Base-by-base conservation (phyloP, 1,140 invertebrate species). In the Drosophila kurseongensis region DNA sequence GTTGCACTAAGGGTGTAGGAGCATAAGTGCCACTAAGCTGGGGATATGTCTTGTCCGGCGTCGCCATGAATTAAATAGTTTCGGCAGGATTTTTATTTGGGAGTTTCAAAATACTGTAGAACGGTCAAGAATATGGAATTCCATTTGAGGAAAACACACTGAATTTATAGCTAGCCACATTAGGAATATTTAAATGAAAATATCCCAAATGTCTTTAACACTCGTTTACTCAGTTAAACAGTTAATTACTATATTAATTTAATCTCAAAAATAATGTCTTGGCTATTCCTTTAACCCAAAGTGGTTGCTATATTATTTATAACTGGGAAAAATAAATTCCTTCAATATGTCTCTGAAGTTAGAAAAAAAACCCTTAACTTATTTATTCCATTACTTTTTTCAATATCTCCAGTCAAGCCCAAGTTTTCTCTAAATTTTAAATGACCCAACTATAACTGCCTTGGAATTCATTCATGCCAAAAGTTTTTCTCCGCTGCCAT, bases 11-110 rank as follows among this genome's bases (percentile, higher is more conserved):
- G 75, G 63, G 61, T 63, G 61, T 51, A 51, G 16, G 18, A 60
- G 36, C 74, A 59, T 88, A 75, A 84, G 74, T 76, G 74, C 54
- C 69, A 84, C 48, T 89, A 89, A 80, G 79, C 84, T 68, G 67
- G 52, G n/a, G n/a, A 51, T 71, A 47, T 45, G 58, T 50, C 71
- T 38, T 66, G 10, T 3, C 16, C 27, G 14, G 41, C 2, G 12
- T 16, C 0, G 52, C 29, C 54, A 58, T 42, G 44, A 57, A 50
- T 71, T 69, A 42, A 71, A 36, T 48, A 71, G 42, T 71, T 50
- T 8, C 18, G 6, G 18, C 1, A 0, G 23, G 40, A 55, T 63
- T 63, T 32, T 29, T 0, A 7, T 7, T 32, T 35, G 4, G 8
- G 38, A n/a, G n/a, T 50, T 32, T 14, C 8, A 3, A 12, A 35